Percentiles rank a stretch among this genome's conserved stretches.
Conservation (phyloP, 1,140 invertebrate genomes). For the Drosophila carrolli region DNA sequence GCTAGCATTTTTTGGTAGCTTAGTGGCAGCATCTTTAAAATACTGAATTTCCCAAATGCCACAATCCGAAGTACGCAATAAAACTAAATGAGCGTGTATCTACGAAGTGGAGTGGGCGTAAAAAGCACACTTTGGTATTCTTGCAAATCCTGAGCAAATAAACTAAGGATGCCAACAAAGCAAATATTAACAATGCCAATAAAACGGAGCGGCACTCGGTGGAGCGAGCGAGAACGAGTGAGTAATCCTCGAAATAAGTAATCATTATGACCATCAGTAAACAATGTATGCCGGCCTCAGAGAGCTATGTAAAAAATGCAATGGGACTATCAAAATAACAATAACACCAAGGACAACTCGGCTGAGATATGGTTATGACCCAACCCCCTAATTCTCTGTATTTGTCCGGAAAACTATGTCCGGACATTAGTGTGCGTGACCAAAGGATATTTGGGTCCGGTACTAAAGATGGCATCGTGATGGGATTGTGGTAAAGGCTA, state of each 20-base stretch:
- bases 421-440: constrained; percentile 36
- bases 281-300: constrained; percentile 46
- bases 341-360: constrained; percentile 57
- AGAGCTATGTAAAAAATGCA: constrained; percentile 78
- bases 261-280: constrained; percentile 75
- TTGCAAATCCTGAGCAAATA: constrained; percentile 70
- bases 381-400: constrained; percentile 21
- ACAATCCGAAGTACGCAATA: constrained; percentile 61
- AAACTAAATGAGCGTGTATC: constrained; percentile 64
- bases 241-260: constrained; percentile 80
- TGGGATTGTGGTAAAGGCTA: constrained; percentile 6
- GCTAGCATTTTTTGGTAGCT: constrained; percentile 12
- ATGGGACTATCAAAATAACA: constrained; percentile 72
- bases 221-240: constrained; percentile 37
- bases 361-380: constrained; percentile 56
- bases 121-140: constrained; percentile 28
- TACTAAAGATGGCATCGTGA: constrained; percentile 37
- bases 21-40: constrained; percentile 22
- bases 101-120: constrained; percentile 14
- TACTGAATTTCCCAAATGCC: constrained; percentile 42
- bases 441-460: constrained; percentile 40
- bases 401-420: constrained; percentile 66
- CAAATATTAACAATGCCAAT: constrained; percentile 81
- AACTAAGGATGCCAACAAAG: constrained; percentile 59
- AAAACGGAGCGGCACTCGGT: constrained; percentile 46